phyloP scores from a whole-genome alignment of 2,797 vertebrate genomes.

The Anguilla anguilla region DNA sequence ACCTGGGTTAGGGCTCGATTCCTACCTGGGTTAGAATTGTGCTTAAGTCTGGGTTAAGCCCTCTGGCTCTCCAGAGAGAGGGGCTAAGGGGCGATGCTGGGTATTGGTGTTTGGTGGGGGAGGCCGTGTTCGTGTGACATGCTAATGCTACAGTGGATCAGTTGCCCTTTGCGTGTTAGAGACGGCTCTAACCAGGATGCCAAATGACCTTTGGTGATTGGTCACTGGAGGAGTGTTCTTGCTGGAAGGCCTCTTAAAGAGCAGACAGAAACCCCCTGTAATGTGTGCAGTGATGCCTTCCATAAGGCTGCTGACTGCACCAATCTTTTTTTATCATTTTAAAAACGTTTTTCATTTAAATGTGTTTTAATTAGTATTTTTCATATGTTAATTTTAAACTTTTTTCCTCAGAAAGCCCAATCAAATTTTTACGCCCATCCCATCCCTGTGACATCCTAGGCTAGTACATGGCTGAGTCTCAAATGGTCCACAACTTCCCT shows the following conservation, averaged over 20 bases:
- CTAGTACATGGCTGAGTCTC: background rate
- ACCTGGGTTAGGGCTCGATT: background rate
- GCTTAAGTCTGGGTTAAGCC: background rate
- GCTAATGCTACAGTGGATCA: too few species aligned
- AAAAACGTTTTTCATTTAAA: background rate
- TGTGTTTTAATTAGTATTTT: background rate
- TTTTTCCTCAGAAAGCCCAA: too few species aligned
- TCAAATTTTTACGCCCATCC: too few species aligned
- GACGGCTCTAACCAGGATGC: too few species aligned
- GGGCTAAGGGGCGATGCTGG: too few species aligned
- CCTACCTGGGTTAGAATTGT: background rate
- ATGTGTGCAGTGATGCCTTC: background rate
- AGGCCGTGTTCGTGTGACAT: background rate
- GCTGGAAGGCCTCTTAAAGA: background rate
- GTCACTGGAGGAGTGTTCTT: background rate
- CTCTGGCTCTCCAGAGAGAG: background rate
- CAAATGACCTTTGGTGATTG: background rate
- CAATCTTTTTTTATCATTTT: too few species aligned
- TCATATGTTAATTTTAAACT: too few species aligned
- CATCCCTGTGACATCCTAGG: background rate
- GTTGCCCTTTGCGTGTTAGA: too few species aligned
- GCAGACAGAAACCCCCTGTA: background rate
- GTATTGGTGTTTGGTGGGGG: background rate
- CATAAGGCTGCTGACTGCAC: background rate
- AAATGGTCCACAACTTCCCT: too few species aligned